A percentile compares a stretch with the other conserved stretches of the same genome.
These are phyloP conservation scores for Pseudomugil tenellus DNA, from an alignment of 2,797 vertebrate species.

Conservation along the genomic window DNA sequence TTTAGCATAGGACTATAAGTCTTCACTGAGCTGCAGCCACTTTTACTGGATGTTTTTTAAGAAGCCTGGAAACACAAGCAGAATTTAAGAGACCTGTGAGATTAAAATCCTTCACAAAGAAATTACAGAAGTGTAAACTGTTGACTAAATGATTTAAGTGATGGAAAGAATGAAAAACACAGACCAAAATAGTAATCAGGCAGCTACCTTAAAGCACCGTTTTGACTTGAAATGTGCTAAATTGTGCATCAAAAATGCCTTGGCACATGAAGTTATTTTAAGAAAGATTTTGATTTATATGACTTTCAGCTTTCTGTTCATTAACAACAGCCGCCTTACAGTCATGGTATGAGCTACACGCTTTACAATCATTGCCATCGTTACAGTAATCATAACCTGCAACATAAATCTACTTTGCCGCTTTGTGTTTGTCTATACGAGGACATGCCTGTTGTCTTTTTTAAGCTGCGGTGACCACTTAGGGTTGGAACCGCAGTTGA, in stretches of 20 bases:
- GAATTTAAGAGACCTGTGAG: conserved; percentile 7
- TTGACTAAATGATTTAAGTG: conserved; percentile 1
- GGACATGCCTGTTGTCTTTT: conserved; percentile 77
- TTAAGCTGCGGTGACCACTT: conserved; percentile 74
- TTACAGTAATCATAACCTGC: conserved; percentile 30
- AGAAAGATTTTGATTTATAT: not conserved
- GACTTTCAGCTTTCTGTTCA: conserved; percentile 3
- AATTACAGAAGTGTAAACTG: not conserved
- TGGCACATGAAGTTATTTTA: conserved; percentile 9
- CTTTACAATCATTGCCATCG: conserved; percentile 7
- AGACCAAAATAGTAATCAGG: conserved; percentile 11
- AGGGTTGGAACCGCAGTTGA: conserved; percentile 68
- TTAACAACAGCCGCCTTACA: conserved; percentile 7
- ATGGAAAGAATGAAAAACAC: conserved; percentile 30
- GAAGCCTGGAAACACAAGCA: not conserved
- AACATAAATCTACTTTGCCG: conserved; percentile 12
- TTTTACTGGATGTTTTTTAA: not conserved
- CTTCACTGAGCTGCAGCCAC: not conserved
- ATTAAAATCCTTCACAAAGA: conserved; percentile 37
- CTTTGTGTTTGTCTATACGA: conserved; percentile 29
- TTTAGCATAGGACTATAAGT: not conserved
- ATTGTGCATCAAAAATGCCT: not conserved
- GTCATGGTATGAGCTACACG: not conserved
- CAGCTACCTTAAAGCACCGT: not conserved
- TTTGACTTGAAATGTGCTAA: not conserved